phyloP scores from a whole-genome alignment of 2,113 vertebrate genomes.

The Panthera tigris region DNA sequence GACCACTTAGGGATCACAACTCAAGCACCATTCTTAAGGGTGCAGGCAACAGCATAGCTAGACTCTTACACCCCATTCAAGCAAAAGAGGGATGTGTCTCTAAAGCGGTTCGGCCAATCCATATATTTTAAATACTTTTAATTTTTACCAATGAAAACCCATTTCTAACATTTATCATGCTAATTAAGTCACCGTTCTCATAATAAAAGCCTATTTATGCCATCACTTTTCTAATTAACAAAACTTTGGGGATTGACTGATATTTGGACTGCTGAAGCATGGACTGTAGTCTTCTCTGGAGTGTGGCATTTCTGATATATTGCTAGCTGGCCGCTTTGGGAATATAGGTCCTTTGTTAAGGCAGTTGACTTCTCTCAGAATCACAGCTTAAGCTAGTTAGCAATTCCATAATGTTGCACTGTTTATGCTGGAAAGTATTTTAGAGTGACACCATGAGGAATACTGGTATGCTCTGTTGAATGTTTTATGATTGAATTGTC shows the following conservation, averaged over 20 bases:
- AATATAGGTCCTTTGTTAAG: not conserved
- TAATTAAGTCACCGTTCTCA: constrained; percentile 7
- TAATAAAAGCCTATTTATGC: not conserved
- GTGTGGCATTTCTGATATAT: not conserved
- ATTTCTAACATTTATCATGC: not conserved
- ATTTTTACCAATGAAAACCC: not conserved
- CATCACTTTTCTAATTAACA: not conserved
- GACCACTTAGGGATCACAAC: not conserved
- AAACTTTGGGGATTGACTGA: not conserved
- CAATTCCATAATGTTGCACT: not conserved
- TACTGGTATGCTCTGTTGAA: not conserved
- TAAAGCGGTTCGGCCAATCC: not conserved
- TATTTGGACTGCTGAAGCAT: not conserved
- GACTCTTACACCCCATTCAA: not conserved
- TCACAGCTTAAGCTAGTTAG: not conserved
- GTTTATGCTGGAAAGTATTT: constrained; percentile 1
- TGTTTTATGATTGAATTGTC: not conserved
- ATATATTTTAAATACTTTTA: not conserved
- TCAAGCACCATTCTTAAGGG: not conserved
- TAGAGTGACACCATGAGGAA: not conserved
- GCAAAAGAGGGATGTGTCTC: not conserved
- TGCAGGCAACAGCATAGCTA: not conserved
- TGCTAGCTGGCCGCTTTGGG: not conserved
- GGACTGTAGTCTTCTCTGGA: not conserved
- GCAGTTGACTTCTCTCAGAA: not conserved